phyloP scores from a whole-genome alignment of 2,888 invertebrate genomes.

The Euplagia quadripunctaria region DNA sequence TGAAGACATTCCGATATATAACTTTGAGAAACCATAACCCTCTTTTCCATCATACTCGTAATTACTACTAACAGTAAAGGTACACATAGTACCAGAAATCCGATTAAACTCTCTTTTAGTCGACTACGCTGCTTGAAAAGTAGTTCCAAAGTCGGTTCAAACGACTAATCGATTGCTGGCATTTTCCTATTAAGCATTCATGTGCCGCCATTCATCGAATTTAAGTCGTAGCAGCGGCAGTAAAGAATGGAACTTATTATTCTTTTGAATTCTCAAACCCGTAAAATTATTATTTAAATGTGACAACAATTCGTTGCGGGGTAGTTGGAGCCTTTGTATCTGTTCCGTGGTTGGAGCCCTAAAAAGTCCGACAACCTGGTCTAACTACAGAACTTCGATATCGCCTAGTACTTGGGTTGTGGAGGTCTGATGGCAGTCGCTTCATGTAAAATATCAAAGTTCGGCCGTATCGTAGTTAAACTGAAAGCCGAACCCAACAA shows the following conservation, averaged over 20 bases:
- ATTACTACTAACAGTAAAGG: background rate
- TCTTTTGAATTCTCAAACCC: background rate
- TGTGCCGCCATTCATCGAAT: slow-evolving; percentile 24
- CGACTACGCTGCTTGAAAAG: slow-evolving; percentile 28
- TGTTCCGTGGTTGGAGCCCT: too few relatives aligned
- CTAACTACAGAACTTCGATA: too few relatives aligned
- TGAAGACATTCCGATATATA: background rate
- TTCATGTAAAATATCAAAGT: too few relatives aligned
- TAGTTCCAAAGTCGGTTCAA: slow-evolving; percentile 27
- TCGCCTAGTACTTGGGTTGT: too few relatives aligned
- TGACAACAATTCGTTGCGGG: too few relatives aligned
- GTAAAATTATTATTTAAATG: too few relatives aligned
- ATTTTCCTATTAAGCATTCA: slow-evolving; percentile 37
- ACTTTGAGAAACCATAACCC: background rate
- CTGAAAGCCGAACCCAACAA: too few relatives aligned
- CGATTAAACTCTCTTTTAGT: slow-evolving; percentile 42
- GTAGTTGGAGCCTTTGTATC: too few relatives aligned
- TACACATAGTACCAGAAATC: slow-evolving; percentile 16
- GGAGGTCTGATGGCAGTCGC: too few relatives aligned
- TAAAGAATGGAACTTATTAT: slow-evolving; percentile 6
- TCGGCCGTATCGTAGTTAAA: too few relatives aligned
- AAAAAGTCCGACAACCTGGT: too few relatives aligned
- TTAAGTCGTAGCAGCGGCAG: background rate
- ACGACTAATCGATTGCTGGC: slow-evolving; percentile 35
- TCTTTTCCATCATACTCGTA: background rate